Evolutionary conservation across 2,797 vertebrate species (phyloP).

Genomic region (Bryconaethiops microstoma): DNA sequence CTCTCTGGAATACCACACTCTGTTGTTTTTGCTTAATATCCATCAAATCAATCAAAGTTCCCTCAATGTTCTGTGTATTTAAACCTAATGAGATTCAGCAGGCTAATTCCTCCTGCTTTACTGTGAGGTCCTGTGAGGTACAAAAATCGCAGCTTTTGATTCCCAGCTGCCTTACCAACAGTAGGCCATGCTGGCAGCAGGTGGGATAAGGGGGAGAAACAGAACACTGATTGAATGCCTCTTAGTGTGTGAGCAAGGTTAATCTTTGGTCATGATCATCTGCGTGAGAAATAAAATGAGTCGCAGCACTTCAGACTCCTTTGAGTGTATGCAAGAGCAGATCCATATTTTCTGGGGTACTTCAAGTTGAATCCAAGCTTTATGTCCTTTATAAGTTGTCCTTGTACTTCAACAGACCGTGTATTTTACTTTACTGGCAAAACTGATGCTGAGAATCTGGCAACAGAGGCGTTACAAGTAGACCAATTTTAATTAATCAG

Average conservation of each 20-base stretch:
- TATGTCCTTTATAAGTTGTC: conserved; percentile 18
- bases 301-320: conserved; percentile 72
- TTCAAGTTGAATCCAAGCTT: conserved; percentile 58
- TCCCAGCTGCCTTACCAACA: neutral
- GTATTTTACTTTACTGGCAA: conserved; percentile 12
- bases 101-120: conserved; percentile 28
- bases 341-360: conserved; percentile 54
- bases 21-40: conserved; percentile 43
- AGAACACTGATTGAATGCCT: conserved; percentile 57
- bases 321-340: conserved; percentile 67
- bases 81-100: conserved; percentile 29
- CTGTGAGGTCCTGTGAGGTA: neutral
- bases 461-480: neutral
- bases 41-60: conserved; percentile 28
- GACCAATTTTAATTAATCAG: neutral
- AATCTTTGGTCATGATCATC: conserved; percentile 76
- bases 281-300: conserved; percentile 71
- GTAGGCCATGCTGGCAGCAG: neutral
- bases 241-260: conserved; percentile 53
- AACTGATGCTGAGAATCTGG: neutral
- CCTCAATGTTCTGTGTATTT: conserved; percentile 35
- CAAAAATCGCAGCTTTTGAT: neutral
- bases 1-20: conserved; percentile 29
- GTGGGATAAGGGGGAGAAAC: conserved; percentile 16
- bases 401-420: conserved; percentile 14